A percentile compares a stretch with the other conserved stretches of the same genome.
These are phyloP conservation scores for Drosophila hawaiiensis DNA, from an alignment of 2,888 invertebrate species.

Conservation along the genomic window DNA sequence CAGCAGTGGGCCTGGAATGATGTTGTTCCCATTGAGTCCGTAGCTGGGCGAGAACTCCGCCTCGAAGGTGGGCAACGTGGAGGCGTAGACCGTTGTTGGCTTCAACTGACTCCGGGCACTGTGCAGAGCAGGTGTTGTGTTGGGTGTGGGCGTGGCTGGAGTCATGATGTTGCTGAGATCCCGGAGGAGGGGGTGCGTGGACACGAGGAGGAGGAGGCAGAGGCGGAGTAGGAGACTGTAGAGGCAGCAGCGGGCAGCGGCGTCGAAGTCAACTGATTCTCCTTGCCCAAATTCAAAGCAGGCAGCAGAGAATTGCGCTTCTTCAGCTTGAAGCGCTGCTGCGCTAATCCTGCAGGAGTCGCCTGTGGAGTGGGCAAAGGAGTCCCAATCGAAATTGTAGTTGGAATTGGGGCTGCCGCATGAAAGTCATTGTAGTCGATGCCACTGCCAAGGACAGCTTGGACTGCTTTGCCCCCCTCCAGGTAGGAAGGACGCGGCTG, in stretches of 20 bases:
- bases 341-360: background rate
- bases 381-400: background rate
- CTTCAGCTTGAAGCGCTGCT: constrained; percentile 33
- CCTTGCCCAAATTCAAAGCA: constrained; percentile 67
- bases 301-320: constrained; percentile 46
- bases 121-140: background rate
- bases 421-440: constrained; percentile 26
- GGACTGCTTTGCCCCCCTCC: constrained; percentile 27
- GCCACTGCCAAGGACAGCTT: constrained; percentile 1
- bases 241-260: constrained; percentile 62
- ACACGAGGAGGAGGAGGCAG: background rate
- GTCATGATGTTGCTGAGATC: constrained; percentile 80
- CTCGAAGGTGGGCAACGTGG: constrained; percentile 83
- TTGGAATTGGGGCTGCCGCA: constrained; percentile 8
- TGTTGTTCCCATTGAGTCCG: constrained; percentile 22
- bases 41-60: constrained; percentile 84
- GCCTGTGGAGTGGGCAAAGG: constrained; percentile 1
- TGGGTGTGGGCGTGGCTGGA: background rate
- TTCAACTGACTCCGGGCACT: background rate
- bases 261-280: constrained; percentile 83
- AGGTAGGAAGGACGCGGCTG: constrained; percentile 81
- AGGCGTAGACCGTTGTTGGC: constrained; percentile 68
- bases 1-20: constrained; percentile 82
- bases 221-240: background rate
- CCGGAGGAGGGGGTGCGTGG: constrained; percentile 59